A percentile compares a stretch with the other conserved stretches of the same genome.
phyloP scores from a whole-genome alignment of 2,113 vertebrate species.

The Candoia aspera region DNA sequence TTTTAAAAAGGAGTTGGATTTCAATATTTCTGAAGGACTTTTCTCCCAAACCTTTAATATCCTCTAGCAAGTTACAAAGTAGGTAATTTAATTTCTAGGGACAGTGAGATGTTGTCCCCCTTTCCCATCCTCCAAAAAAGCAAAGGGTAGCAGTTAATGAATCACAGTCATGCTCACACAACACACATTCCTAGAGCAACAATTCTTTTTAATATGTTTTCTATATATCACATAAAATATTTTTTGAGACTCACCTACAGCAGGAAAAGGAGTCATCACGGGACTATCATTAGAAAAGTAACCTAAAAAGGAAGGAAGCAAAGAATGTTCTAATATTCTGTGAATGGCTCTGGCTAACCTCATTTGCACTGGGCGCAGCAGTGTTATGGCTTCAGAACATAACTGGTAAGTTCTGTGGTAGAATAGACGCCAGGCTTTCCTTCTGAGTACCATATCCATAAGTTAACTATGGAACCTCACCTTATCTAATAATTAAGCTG shows the following conservation, averaged over 20 bases:
- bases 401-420: not conserved
- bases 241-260: constrained; percentile 24
- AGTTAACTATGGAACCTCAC: not conserved
- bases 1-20: not conserved
- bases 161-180: not conserved
- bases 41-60: not conserved
- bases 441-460: not conserved
- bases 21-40: not conserved
- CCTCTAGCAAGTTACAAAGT: not conserved
- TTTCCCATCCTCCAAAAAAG: not conserved
- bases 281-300: not conserved
- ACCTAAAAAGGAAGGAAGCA: not conserved
- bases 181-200: not conserved
- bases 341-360: not conserved
- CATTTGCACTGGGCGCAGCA: not conserved
- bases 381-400: not conserved
- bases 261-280: not conserved
- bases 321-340: not conserved
- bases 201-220: not conserved
- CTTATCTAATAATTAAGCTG: not conserved
- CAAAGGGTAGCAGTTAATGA: not conserved
- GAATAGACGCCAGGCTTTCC: too few relatives aligned
- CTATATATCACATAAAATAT: not conserved
- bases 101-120: not conserved
- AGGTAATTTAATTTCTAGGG: not conserved